Evolutionary conservation across 2,888 invertebrate genomes (phyloP).

Genomic region (Phymatocera aterrima): DNA sequence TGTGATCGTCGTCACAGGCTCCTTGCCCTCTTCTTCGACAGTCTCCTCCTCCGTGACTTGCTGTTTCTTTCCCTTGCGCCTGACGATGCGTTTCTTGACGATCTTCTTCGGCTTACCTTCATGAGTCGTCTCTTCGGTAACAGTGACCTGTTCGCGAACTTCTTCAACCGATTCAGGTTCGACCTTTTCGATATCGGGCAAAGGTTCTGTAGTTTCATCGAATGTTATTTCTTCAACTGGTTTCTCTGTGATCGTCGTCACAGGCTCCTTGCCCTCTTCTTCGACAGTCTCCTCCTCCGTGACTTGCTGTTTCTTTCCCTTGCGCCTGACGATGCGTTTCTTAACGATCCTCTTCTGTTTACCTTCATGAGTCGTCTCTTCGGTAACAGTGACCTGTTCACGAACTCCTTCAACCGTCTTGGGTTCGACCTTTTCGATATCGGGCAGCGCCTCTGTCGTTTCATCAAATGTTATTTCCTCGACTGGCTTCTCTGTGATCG

Average conservation of each 20-base stretch:
- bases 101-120: conserved; percentile 64
- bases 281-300: conserved; percentile 76
- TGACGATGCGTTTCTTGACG: conserved; percentile 74
- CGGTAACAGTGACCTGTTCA: conserved; percentile 71
- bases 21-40: conserved; percentile 71
- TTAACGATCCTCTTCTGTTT: conserved; percentile 67
- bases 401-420: conserved; percentile 68
- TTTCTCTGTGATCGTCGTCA: conserved; percentile 61
- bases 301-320: conserved; percentile 73
- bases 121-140: conserved; percentile 67
- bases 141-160: conserved; percentile 72
- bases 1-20: conserved; percentile 65
- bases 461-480: conserved; percentile 52
- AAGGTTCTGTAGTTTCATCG: conserved; percentile 54
- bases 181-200: conserved; percentile 59
- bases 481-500: conserved; percentile 62
- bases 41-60: conserved; percentile 76
- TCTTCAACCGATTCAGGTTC: conserved; percentile 64
- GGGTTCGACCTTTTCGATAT: conserved; percentile 7
- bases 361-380: conserved; percentile 67
- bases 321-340: conserved; percentile 74
- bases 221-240: conserved; percentile 49
- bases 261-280: conserved; percentile 69
- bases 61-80: conserved; percentile 73
- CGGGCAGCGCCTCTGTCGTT: conserved; percentile 52